Evolutionary conservation across 2,113 vertebrate species (phyloP), one percentile per base, ranked within the genome.

Genomic region (Lichenostomus cassidix): DNA sequence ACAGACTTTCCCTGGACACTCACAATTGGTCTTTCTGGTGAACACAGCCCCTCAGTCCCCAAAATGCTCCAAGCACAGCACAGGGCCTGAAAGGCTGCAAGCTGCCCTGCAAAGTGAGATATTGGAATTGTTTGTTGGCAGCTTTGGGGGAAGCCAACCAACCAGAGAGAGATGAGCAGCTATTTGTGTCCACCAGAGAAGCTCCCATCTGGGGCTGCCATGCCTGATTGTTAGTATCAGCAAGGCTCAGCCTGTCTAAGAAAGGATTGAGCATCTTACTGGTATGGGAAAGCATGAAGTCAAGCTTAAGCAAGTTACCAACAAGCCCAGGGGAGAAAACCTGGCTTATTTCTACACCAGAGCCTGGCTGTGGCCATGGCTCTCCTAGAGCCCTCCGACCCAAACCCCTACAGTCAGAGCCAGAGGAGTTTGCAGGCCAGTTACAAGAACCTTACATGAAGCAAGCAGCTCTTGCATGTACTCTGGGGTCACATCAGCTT

Each of bases 61-160:
- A 23, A 41, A 56, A 39, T 0, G 0, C 37, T 25, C 39, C 63
- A 49, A 50, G 50, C 13, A 1, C 0, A 0, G 42, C 74, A 47
- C 1, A 2, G 33, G 19, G 33, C 9, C 25, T 2, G 27, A 46
- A 50, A 86, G n/a, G 49, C 47, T 20, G 15, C 0, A 11, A 70
- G 33, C 21, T 1, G 1, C 29, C 35, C 20, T 11, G 59, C 2
- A 2, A 56, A 83, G 14, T 0, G 0, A 20, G 42, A 37, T 4
- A 0, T 6, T 3, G 41, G 25, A 28, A 42, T 13, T 25, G 52
- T 77, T n/a, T 41, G 21, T 22, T 12, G 27, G 46, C 25, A 75
- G 60, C 39, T 85, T 37, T 46, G 12, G 11, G 10, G 7, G 18
- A 23, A 65, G 15, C 11, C 49, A 24, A 25, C 21, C 23, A 12